These are phyloP conservation scores for Cyclargus thomasi DNA, from an alignment of 1,140 invertebrate genomes.

Conservation along the genomic window DNA sequence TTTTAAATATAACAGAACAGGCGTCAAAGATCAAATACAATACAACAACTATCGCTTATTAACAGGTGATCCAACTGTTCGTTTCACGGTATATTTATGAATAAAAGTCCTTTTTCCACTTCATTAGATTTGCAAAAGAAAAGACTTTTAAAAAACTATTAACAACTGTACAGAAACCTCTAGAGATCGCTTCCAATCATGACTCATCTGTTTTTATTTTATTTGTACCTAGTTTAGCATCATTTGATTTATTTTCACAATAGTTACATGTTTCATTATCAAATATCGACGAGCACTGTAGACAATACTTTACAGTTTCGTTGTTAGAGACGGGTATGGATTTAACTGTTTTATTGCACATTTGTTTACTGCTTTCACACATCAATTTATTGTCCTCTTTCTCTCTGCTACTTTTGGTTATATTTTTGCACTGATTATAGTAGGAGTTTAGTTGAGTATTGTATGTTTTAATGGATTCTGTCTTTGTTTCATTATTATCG, in stretches of 20 bases:
- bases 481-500: slow-evolving; percentile 16
- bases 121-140: no score
- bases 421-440: slow-evolving; percentile 26
- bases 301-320: slow-evolving; percentile 40
- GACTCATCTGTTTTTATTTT: slow-evolving; percentile 13
- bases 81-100: background rate
- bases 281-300: slow-evolving; percentile 43
- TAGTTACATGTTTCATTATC: slow-evolving; percentile 36
- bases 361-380: background rate
- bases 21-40: no score
- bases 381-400: slow-evolving; percentile 10
- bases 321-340: slow-evolving; percentile 32
- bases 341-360: slow-evolving; percentile 16
- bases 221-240: slow-evolving; percentile 14
- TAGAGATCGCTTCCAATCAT: background rate
- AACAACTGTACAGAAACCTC: background rate
- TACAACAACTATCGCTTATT: no score
- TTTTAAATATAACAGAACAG: no score
- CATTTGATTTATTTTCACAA: slow-evolving; percentile 24
- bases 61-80: background rate
- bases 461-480: slow-evolving; percentile 16
- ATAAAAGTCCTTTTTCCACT: background rate
- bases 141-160: background rate
- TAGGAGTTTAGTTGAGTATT: slow-evolving; percentile 24
- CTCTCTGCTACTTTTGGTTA: slow-evolving; percentile 5